A percentile compares a stretch with the other conserved stretches of the same genome.
These are phyloP conservation scores for Dendrophyllia cribrosa DNA, from an alignment of 64 coral and sea anemone species.

Conservation along the genomic window DNA sequence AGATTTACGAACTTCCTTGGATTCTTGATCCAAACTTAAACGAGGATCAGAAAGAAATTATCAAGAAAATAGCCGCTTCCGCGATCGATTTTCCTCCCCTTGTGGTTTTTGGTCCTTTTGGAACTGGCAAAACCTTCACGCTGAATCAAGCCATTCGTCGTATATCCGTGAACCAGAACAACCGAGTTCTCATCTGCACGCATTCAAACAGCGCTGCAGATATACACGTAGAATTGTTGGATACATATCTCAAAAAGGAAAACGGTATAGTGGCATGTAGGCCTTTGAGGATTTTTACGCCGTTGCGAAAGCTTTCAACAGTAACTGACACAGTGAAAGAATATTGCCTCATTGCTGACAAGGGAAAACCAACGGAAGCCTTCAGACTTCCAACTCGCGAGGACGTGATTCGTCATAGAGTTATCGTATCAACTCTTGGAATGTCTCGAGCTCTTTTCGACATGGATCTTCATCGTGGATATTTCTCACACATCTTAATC, in stretches of 20 bases:
- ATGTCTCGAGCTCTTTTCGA: slow-evolving; percentile 67
- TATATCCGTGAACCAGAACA: slow-evolving; percentile 33
- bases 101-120: slow-evolving; percentile 94
- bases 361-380: not conserved
- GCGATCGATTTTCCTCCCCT: slow-evolving; percentile 47
- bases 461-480: slow-evolving; percentile 62
- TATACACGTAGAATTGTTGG: slow-evolving; percentile 74
- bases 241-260: slow-evolving; percentile 57
- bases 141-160: slow-evolving; percentile 81
- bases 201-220: slow-evolving; percentile 90
- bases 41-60: slow-evolving; percentile 54
- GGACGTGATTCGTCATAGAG: slow-evolving; percentile 51
- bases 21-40: slow-evolving; percentile 18
- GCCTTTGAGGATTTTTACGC: slow-evolving; percentile 67
- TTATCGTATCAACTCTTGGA: slow-evolving; percentile 72
- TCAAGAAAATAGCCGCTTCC: slow-evolving; percentile 39
- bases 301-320: slow-evolving; percentile 13
- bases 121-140: slow-evolving; percentile 90
- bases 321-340: slow-evolving; percentile 1
- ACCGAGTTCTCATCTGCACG: slow-evolving; percentile 75
- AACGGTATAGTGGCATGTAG: slow-evolving; percentile 42
- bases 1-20: not conserved
- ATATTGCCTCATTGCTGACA: slow-evolving; percentile 47
- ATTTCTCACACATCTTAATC: slow-evolving; percentile 88
- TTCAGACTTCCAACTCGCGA: slow-evolving; percentile 65